These are phyloP conservation scores for Alcedo atthis DNA, from an alignment of 2,797 vertebrate genomes.

Conservation along the genomic window DNA sequence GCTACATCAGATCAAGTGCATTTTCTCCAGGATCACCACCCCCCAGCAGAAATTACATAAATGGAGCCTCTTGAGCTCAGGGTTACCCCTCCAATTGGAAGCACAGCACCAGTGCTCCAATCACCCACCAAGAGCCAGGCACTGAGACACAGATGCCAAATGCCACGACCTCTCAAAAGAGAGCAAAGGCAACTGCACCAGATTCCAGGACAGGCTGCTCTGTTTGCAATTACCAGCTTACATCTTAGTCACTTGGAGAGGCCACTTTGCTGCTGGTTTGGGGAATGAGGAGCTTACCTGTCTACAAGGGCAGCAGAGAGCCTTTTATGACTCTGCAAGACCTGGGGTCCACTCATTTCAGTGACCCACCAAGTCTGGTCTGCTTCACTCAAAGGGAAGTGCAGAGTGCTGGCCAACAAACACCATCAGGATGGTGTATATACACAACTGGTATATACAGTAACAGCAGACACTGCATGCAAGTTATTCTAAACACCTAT, in stretches of 20 bases:
- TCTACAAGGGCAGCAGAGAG: background rate
- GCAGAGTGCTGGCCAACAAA: background rate
- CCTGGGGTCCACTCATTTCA: background rate
- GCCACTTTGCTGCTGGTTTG: background rate
- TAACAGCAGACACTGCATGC: background rate
- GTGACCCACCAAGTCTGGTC: background rate
- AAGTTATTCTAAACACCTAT: fast-evolving
- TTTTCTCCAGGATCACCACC: background rate
- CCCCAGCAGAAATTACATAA: background rate
- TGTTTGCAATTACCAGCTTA: background rate
- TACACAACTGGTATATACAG: background rate
- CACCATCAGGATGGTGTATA: too few species aligned
- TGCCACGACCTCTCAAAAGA: background rate
- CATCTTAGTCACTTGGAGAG: background rate
- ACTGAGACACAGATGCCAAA: background rate
- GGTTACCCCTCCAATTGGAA: background rate
- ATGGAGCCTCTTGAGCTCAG: background rate
- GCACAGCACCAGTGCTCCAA: background rate
- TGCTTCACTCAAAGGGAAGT: background rate
- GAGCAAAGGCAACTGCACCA: background rate
- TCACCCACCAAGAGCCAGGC: fast-evolving
- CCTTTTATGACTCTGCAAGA: background rate
- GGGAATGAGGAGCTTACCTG: background rate
- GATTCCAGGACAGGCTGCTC: background rate
- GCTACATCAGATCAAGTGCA: background rate